Evolutionary conservation across 2,797 vertebrate species (phyloP), one percentile per base, ranked within the genome.

Genomic region (Sciurus carolinensis): DNA sequence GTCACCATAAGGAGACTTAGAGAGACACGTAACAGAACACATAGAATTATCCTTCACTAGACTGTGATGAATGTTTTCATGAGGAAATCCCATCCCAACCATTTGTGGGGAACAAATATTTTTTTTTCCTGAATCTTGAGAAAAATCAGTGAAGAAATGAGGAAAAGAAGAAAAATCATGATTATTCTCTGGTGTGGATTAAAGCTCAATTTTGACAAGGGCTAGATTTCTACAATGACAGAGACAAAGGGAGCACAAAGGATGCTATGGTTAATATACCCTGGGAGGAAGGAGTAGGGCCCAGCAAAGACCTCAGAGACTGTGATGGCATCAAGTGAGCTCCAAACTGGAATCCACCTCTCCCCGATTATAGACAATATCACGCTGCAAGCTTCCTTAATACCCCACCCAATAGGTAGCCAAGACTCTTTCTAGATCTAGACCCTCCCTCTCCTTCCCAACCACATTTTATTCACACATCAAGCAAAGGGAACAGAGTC

Each of bases 361-460:
- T 54, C 15, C 1, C 7, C 6, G 11, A 6, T 44, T 75, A 42
- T 42, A 75, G 79, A 39, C 24, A 57, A 7, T 6, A 30, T 28
- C 14, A 17, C 8, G 2, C 18, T 66, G 28, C 30, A 42, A 62
- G 1, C 13, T 79, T 94, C 62, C 64, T 90, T 62, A 9, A 33
- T 30, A 36, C 18, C 52, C 66, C 80, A 84, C 4, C 15, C 24
- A 28, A 18, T 24, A 22, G 13, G 12, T 47, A 24, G 69, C 28
- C 66, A 77, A 81, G 75, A 59, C 26, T 22, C 13, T 89, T 82
- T 86, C 67, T 26, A 44, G 39, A 22, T 54, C 64, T 14, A 66
- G 42, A 39, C 52, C n/a, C 20, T 75, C 80, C n/a, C 57, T 95
- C 62, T 85, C 79, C 89, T 91, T 80, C 54, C 36, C 50, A 75